phyloP scores from a whole-genome alignment of 2,888 invertebrate species.

The Synergus gifuensis region DNA sequence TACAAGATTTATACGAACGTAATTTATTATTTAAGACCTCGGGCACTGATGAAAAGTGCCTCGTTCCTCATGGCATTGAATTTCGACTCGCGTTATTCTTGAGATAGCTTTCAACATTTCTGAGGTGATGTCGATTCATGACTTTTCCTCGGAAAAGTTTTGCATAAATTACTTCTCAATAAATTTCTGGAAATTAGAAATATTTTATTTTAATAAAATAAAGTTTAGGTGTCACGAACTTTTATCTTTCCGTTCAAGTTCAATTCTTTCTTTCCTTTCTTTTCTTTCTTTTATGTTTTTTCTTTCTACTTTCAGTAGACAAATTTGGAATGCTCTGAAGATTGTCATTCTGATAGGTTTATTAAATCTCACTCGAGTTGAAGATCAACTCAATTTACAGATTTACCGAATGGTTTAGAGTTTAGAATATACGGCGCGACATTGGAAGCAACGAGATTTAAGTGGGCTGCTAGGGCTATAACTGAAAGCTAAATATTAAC shows the following conservation, averaged over 20 bases:
- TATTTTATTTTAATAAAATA: too few species aligned
- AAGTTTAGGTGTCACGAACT: too few species aligned
- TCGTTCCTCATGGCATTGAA: not conserved
- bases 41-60: not conserved
- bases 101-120: not conserved
- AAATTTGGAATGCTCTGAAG: not conserved
- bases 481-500: constrained; percentile 34
- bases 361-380: not conserved
- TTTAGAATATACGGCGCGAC: constrained; percentile 19
- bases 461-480: constrained; percentile 33
- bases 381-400: constrained; percentile 15
- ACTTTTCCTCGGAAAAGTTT: not conserved
- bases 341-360: not conserved
- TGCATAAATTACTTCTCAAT: not conserved
- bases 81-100: not conserved
- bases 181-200: too few species aligned
- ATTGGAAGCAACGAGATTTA: not conserved
- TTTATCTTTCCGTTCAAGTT: too few species aligned
- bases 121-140: not conserved
- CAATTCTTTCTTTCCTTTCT: too few species aligned
- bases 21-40: constrained; percentile 47
- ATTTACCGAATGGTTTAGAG: not conserved
- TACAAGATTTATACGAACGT: constrained; percentile 49
- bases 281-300: too few species aligned
- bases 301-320: not conserved